These are phyloP conservation scores for Bathynomus jamesi DNA, from an alignment of 1,140 invertebrate genomes.

Conservation along the genomic window DNA sequence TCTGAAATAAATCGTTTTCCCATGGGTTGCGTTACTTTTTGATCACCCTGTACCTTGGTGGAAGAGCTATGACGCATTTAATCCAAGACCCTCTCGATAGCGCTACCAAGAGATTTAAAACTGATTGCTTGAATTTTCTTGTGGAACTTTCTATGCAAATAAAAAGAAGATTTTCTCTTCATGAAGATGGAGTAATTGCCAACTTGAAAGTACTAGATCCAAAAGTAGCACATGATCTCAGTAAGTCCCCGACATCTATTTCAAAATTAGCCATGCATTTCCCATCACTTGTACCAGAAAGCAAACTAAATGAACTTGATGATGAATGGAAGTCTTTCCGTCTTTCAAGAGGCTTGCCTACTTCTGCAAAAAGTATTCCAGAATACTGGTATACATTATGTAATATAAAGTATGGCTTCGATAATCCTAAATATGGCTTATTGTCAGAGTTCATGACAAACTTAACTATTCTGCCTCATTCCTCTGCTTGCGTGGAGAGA, in stretches of 20 bases:
- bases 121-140: too few species aligned
- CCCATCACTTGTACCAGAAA: constrained; percentile 1
- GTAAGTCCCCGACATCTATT: not conserved
- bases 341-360: not conserved
- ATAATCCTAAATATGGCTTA: constrained; percentile 12
- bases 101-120: constrained; percentile 5
- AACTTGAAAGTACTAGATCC: too few species aligned
- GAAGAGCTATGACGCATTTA: not conserved
- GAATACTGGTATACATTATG: constrained; percentile 13
- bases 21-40: too few species aligned
- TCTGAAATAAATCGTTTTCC: too few species aligned
- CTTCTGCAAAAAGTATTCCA: constrained; percentile 6
- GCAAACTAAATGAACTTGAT: too few species aligned
- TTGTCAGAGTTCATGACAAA: constrained; percentile 20
- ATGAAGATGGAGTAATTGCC: too few species aligned
- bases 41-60: too few species aligned
- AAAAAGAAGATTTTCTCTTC: constrained; percentile 1
- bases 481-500: constrained; percentile 7
- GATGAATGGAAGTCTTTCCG: not conserved
- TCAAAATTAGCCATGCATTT: not conserved
- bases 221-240: constrained; percentile 4
- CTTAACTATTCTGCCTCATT: constrained; percentile 12
- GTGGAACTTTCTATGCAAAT: constrained; percentile 8
- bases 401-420: constrained; percentile 18
- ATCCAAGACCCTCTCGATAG: not conserved